Conservation (phyloP, 2,888 invertebrate genomes). For the Ichneumon xanthorius region DNA sequence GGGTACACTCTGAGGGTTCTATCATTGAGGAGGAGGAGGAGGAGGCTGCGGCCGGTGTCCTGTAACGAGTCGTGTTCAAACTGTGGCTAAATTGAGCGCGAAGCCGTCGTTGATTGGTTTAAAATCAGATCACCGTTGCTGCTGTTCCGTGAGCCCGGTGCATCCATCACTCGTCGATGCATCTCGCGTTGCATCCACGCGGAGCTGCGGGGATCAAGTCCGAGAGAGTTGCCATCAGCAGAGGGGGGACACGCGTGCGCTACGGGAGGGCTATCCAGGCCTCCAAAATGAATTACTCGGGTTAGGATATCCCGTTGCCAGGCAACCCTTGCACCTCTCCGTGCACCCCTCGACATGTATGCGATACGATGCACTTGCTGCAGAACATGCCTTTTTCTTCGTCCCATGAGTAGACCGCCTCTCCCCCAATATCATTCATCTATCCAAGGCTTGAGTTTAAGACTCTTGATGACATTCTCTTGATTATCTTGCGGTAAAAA, state of each 20-base stretch:
- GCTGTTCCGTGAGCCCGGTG: slow-evolving; percentile 74
- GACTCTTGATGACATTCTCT: slow-evolving; percentile 63
- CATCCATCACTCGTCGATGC: slow-evolving; percentile 73
- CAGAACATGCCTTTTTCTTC: slow-evolving; percentile 68
- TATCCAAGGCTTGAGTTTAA: slow-evolving; percentile 61
- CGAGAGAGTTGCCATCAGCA: slow-evolving; percentile 55
- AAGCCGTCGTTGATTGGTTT: slow-evolving; percentile 84
- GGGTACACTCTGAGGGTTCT: slow-evolving; percentile 13
- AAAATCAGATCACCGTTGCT: slow-evolving; percentile 82
- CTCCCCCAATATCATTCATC: slow-evolving; percentile 46
- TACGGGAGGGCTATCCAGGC: slow-evolving; percentile 61
- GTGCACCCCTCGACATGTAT: slow-evolving; percentile 32
- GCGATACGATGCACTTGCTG: slow-evolving; percentile 62
- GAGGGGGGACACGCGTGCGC: slow-evolving; percentile 52
- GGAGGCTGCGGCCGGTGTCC: slow-evolving; percentile 56
- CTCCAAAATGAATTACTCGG: slow-evolving; percentile 81
- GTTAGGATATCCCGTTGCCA: slow-evolving; percentile 75
- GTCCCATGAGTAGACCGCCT: slow-evolving; percentile 11
- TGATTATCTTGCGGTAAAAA: slow-evolving; percentile 40
- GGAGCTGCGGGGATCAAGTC: slow-evolving; percentile 68
- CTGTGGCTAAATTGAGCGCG: slow-evolving; percentile 84
- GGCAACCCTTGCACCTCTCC: slow-evolving; percentile 73
- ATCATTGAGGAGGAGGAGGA: slow-evolving; percentile 15
- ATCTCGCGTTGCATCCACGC: slow-evolving; percentile 66
- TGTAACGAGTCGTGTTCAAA: slow-evolving; percentile 74